Evolutionary conservation across 2,888 invertebrate species (phyloP).

Genomic region (Andrena flavipes): DNA sequence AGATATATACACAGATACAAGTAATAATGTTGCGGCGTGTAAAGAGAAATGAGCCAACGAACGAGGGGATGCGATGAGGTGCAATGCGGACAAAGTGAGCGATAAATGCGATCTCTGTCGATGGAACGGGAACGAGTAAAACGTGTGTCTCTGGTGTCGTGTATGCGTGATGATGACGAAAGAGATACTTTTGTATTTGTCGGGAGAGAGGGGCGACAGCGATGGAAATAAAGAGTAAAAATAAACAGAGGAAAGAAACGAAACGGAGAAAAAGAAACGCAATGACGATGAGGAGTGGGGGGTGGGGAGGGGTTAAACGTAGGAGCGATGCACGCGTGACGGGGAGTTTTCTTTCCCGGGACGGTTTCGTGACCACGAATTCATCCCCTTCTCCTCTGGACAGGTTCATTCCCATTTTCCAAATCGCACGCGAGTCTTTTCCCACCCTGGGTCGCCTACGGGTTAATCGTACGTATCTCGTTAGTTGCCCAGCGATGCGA

Average conservation of each 20-base stretch:
- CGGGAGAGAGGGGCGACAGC: slow-evolving; percentile 28
- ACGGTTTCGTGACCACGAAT: no score
- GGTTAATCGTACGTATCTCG: background rate
- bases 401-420: slow-evolving; percentile 5
- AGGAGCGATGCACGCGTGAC: slow-evolving; percentile 20
- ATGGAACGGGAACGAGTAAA: slow-evolving; percentile 25
- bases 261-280: background rate
- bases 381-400: slow-evolving; percentile 32
- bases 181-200: slow-evolving; percentile 58
- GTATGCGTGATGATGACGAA: slow-evolving; percentile 33
- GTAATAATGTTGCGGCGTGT: slow-evolving; percentile 47
- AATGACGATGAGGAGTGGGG: slow-evolving; percentile 13
- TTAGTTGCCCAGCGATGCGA: slow-evolving; percentile 29
- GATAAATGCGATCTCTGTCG: slow-evolving; percentile 30
- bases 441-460: background rate
- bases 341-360: background rate
- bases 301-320: background rate
- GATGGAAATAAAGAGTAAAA: slow-evolving; percentile 15
- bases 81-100: slow-evolving; percentile 63
- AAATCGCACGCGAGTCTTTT: background rate
- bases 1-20: slow-evolving; percentile 29
- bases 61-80: slow-evolving; percentile 75
- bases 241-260: background rate
- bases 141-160: background rate
- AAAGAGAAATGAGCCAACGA: slow-evolving; percentile 72